phyloP scores from a whole-genome alignment of 1,140 invertebrate species.

The Pteromalus puparum region DNA sequence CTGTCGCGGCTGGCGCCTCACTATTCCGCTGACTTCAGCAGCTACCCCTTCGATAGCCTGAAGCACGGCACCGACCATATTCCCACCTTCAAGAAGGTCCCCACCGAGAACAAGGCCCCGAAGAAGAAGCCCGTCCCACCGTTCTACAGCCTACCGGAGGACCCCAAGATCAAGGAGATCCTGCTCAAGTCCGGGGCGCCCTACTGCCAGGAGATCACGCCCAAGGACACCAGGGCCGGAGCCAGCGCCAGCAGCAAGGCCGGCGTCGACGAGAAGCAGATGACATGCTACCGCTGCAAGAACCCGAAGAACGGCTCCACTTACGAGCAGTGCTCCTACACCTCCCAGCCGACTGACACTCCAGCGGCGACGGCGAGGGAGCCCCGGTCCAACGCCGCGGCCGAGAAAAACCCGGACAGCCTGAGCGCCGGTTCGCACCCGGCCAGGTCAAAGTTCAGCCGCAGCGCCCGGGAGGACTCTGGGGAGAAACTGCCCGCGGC shows the following conservation, averaged over 20 bases:
- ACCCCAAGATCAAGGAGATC: conserved; percentile 52
- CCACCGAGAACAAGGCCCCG: conserved; percentile 60
- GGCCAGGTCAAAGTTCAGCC: not conserved
- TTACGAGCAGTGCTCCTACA: conserved; percentile 75
- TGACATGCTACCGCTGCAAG: conserved; percentile 76
- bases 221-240: not conserved
- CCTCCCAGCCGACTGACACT: conserved; percentile 59
- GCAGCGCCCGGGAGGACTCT: not conserved
- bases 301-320: conserved; percentile 71
- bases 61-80: conserved; percentile 40
- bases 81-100: conserved; percentile 56
- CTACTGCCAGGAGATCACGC: conserved; percentile 61
- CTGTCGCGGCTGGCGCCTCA: too few species aligned
- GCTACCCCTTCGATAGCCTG: conserved; percentile 6
- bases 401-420: not conserved
- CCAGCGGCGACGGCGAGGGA: too few species aligned
- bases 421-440: not conserved
- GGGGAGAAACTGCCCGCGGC: not conserved
- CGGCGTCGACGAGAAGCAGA: conserved; percentile 62
- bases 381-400: conserved; percentile 73
- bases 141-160: conserved; percentile 52
- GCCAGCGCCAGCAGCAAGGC: not conserved
- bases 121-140: conserved; percentile 60
- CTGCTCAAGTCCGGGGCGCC: conserved; percentile 58
- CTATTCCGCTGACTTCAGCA: too few species aligned